Conservation (phyloP, 2,113 vertebrate genomes). For the Sinocyclocheilus anophthalmus region DNA sequence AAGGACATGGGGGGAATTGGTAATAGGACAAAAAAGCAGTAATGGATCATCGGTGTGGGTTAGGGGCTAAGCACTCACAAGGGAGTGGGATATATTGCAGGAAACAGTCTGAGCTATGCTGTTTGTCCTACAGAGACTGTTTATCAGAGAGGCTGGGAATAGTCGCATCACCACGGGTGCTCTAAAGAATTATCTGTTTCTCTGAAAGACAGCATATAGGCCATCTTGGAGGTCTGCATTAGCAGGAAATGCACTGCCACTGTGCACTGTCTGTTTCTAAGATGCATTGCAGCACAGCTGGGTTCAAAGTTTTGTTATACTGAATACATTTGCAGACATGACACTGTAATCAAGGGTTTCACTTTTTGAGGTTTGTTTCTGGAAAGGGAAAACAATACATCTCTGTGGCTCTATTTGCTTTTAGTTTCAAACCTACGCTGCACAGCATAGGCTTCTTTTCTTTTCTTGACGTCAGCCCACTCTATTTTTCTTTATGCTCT, state of each 20-base stretch:
- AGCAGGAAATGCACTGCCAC: background rate
- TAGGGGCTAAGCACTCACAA: conserved; percentile 26
- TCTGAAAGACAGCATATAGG: conserved; percentile 1
- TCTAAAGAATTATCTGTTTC: conserved; percentile 29
- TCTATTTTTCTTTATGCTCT: background rate
- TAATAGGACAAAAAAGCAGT: background rate
- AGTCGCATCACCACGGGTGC: conserved; percentile 8
- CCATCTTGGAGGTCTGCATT: conserved; percentile 8
- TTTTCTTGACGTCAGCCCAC: background rate
- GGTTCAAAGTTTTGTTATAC: background rate
- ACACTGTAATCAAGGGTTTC: background rate
- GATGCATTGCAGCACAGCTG: background rate
- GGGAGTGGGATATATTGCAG: conserved; percentile 21
- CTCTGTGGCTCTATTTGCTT: background rate
- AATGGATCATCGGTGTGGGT: background rate
- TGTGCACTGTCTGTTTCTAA: conserved; percentile 7
- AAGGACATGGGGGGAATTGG: conserved; percentile 16
- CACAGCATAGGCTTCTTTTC: background rate
- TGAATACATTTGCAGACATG: background rate
- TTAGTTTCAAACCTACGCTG: background rate
- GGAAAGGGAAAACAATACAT: background rate
- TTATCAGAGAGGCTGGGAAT: conserved; percentile 21
- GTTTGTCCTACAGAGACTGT: conserved; percentile 30
- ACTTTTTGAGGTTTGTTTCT: background rate
- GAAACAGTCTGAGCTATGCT: conserved; percentile 17